phyloP scores from a whole-genome alignment of 2,888 invertebrate species.

The Cerastoderma edule region DNA sequence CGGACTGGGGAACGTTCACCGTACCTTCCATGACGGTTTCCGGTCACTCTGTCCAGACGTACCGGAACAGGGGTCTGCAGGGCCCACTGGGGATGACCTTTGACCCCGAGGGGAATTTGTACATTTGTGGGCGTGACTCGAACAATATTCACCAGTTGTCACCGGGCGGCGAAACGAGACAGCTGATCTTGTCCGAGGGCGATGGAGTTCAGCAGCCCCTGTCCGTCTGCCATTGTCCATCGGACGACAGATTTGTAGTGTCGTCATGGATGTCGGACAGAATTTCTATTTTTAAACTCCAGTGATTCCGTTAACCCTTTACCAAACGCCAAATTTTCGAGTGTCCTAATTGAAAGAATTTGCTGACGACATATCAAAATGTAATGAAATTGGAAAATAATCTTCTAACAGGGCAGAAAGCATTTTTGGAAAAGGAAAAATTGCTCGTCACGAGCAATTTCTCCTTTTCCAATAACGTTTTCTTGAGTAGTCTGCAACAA shows the following conservation, averaged over 20 bases:
- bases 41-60: constrained; percentile 30
- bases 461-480: too few relatives aligned
- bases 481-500: too few relatives aligned
- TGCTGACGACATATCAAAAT: too few relatives aligned
- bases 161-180: constrained; percentile 26
- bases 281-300: constrained; percentile 45
- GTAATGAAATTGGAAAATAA: too few relatives aligned
- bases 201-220: constrained; percentile 54
- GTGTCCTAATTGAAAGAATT: too few relatives aligned
- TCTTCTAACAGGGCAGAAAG: too few relatives aligned
- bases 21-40: constrained; percentile 32
- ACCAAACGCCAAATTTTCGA: too few relatives aligned
- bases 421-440: too few relatives aligned
- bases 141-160: constrained; percentile 56
- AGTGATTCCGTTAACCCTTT: constrained; percentile 5
- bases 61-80: constrained; percentile 40
- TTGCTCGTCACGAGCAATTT: too few relatives aligned
- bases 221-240: constrained; percentile 38
- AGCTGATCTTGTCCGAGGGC: constrained; percentile 46
- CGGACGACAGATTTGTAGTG: constrained; percentile 53
- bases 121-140: constrained; percentile 50
- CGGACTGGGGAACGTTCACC: constrained; percentile 58
- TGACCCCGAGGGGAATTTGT: constrained; percentile 52
- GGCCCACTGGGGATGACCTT: constrained; percentile 45
- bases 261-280: constrained; percentile 62